Evolutionary conservation across 2,113 vertebrate species (phyloP).

Genomic region (Ascaphus truei): DNA sequence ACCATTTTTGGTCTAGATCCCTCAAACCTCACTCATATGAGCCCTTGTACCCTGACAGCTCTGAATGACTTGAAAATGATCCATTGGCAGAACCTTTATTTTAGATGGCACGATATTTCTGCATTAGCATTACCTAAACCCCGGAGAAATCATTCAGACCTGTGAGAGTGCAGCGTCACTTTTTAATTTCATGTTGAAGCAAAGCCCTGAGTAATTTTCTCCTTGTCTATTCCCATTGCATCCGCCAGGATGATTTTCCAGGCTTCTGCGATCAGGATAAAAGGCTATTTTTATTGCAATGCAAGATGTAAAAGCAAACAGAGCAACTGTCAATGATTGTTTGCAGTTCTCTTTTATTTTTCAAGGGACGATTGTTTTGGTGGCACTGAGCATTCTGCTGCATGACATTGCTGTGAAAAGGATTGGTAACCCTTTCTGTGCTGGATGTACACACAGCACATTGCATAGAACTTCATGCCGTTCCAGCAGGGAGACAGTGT

Average conservation of each 20-base stretch:
- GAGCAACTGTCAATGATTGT: not conserved
- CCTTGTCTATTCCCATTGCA: slow-evolving; percentile 42
- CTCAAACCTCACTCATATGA: not conserved
- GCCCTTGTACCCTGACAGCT: not conserved
- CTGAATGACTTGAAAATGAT: not conserved
- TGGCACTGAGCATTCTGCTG: not conserved
- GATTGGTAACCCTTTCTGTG: not conserved
- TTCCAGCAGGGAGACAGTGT: too few relatives aligned
- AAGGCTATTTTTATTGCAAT: slow-evolving; percentile 30
- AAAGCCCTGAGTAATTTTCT: slow-evolving; percentile 40
- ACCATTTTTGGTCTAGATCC: not conserved
- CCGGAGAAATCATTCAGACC: not conserved
- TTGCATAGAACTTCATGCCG: too few relatives aligned
- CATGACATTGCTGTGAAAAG: not conserved
- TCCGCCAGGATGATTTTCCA: slow-evolving; percentile 41
- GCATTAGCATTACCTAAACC: slow-evolving; percentile 16
- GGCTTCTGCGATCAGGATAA: slow-evolving; percentile 32
- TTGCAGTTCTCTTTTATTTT: not conserved
- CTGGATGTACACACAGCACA: too few relatives aligned
- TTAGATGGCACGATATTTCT: slow-evolving; percentile 17
- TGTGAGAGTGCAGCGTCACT: slow-evolving; percentile 14
- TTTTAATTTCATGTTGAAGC: slow-evolving; percentile 29
- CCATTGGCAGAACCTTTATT: not conserved
- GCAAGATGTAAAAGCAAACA: not conserved
- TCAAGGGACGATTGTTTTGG: not conserved